phyloP scores from a whole-genome alignment of 2,888 invertebrate genomes.

The Caenorhabditis sp. region DNA sequence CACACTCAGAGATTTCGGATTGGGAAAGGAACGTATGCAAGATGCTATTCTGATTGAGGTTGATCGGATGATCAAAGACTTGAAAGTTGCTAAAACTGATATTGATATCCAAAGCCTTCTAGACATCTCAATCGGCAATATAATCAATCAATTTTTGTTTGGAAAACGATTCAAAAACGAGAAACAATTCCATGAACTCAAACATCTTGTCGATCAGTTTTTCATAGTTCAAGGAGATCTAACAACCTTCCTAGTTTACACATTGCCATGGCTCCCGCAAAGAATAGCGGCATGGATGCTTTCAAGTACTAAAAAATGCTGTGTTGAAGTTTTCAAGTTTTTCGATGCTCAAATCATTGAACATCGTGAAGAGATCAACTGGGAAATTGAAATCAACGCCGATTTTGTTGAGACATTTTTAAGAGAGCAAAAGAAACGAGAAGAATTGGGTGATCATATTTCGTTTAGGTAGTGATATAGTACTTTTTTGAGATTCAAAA shows the following conservation, averaged over 20 bases:
- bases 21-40: slow-evolving; percentile 40
- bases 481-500: background rate
- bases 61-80: slow-evolving; percentile 19
- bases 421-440: slow-evolving; percentile 41
- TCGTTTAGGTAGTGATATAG: slow-evolving; percentile 10
- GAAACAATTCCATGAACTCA: background rate
- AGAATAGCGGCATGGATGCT: slow-evolving; percentile 8
- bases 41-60: slow-evolving; percentile 30
- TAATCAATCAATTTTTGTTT: slow-evolving; percentile 50
- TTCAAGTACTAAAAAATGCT: slow-evolving; percentile 21
- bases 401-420: slow-evolving; percentile 48
- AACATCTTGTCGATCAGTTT: slow-evolving; percentile 3
- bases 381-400: slow-evolving; percentile 19
- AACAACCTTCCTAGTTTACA: slow-evolving; percentile 10
- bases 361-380: slow-evolving; percentile 30
- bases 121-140: slow-evolving; percentile 39
- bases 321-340: slow-evolving; percentile 36
- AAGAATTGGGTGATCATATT: slow-evolving; percentile 26
- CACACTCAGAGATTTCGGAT: slow-evolving; percentile 40
- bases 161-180: slow-evolving; percentile 41
- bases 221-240: slow-evolving; percentile 20
- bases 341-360: slow-evolving; percentile 43
- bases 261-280: slow-evolving; percentile 12
- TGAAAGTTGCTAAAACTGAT: slow-evolving; percentile 15
- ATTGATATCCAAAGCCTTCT: slow-evolving; percentile 27